Conservation (phyloP, 2,113 vertebrate species). For the Eublepharis macularius region DNA sequence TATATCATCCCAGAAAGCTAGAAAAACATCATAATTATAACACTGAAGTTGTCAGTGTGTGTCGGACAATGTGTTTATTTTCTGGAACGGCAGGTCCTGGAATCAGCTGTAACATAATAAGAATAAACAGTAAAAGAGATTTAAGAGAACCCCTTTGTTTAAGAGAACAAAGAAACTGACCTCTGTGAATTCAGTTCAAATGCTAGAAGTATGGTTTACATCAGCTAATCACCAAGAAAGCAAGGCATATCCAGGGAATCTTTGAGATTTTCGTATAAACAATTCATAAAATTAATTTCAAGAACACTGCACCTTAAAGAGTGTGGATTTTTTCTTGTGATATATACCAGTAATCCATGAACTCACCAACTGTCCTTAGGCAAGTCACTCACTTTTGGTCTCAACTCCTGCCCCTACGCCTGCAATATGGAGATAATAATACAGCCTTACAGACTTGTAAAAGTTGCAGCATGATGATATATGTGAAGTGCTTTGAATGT, state of each 20-base stretch:
- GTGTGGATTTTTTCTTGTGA: no score
- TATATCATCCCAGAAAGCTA: background rate
- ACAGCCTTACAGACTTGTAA: no score
- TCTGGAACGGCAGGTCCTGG: background rate
- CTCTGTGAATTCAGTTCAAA: slow-evolving; percentile 14
- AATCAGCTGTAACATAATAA: background rate
- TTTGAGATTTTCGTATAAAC: slow-evolving; percentile 4
- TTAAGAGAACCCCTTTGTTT: background rate
- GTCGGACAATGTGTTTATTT: background rate
- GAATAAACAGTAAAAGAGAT: background rate
- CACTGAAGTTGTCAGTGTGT: background rate
- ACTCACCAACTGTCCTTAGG: no score
- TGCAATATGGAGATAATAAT: no score
- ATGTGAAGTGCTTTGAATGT: no score
- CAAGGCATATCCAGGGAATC: slow-evolving; percentile 12
- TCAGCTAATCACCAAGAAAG: background rate
- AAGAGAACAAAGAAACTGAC: slow-evolving; percentile 2
- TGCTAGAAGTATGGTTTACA: slow-evolving; percentile 17
- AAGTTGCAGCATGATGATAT: no score
- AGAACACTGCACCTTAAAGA: background rate
- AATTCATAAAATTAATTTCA: background rate
- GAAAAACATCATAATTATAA: background rate
- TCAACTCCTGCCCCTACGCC: no score
- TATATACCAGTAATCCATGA: no score
- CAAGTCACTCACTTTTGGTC: no score